Conservation (phyloP, 2,888 invertebrate species). For the Invenusta paracnida region DNA sequence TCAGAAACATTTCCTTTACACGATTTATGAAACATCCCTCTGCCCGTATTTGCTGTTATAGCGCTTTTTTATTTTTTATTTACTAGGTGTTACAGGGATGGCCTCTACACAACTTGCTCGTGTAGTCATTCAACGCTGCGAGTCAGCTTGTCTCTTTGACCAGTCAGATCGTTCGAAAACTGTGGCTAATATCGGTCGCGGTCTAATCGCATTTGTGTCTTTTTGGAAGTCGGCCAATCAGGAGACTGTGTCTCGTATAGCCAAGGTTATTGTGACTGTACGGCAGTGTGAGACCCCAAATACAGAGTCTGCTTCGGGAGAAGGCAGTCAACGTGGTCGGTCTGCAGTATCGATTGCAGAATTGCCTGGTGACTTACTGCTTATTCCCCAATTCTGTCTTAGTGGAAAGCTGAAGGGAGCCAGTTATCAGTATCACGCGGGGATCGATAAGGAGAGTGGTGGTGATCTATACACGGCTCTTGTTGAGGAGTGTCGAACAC, state of each 20-base stretch:
- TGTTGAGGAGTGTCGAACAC: background rate
- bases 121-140: constrained; percentile 10
- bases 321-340: too few species aligned
- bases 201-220: constrained; percentile 60
- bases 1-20: too few species aligned
- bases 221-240: constrained; percentile 58
- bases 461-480: constrained; percentile 52
- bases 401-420: constrained; percentile 61
- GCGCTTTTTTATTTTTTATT: too few species aligned
- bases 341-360: constrained; percentile 51
- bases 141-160: background rate
- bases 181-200: constrained; percentile 50
- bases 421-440: constrained; percentile 61
- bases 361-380: constrained; percentile 60
- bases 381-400: constrained; percentile 62
- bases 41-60: too few species aligned
- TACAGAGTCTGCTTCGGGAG: constrained; percentile 49
- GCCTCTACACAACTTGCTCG: background rate
- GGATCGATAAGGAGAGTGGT: constrained; percentile 59
- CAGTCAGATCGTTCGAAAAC: background rate
- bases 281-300: background rate
- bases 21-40: too few species aligned
- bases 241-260: constrained; percentile 55
- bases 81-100: too few species aligned
- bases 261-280: constrained; percentile 46